Conservation (phyloP, 2,113 vertebrate species). For the Caranx melampygus region DNA sequence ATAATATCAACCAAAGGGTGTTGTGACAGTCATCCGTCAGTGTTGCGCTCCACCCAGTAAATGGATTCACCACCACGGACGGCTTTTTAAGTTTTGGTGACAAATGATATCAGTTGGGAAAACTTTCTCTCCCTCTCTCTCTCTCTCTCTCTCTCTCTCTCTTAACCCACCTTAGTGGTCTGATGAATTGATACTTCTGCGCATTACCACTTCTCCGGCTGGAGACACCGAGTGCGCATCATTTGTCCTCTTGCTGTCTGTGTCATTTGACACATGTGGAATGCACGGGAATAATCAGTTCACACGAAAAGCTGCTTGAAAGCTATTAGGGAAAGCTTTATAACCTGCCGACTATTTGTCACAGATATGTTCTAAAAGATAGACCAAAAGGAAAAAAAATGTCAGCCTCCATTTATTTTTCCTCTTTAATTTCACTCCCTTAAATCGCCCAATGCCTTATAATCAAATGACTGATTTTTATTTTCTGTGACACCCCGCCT, state of each 20-base stretch:
- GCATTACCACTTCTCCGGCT: conserved; percentile 26
- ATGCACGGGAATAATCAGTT: conserved; percentile 37
- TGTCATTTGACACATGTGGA: conserved; percentile 42
- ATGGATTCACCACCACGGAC: background rate
- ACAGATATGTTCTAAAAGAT: conserved; percentile 7
- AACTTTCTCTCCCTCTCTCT: conserved; percentile 1
- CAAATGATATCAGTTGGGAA: conserved; percentile 11
- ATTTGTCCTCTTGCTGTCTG: conserved; percentile 41
- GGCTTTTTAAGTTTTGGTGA: conserved; percentile 16
- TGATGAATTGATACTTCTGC: conserved; percentile 42
- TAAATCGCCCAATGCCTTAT: background rate
- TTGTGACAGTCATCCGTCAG: conserved; percentile 43
- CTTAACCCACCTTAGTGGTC: conserved; percentile 21
- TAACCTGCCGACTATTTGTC: background rate
- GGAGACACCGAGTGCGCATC: conserved; percentile 34
- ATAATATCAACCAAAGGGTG: conserved; percentile 24
- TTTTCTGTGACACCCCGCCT: background rate
- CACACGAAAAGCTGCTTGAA: conserved; percentile 9
- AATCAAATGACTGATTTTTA: conserved; percentile 17
- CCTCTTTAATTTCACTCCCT: conserved; percentile 15
- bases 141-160: too few relatives aligned
- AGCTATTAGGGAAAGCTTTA: conserved; percentile 27
- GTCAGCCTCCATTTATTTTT: conserved; percentile 6
- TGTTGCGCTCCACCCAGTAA: background rate
- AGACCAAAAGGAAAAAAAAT: conserved; percentile 20